Conservation (phyloP, 2,888 invertebrate species). For the Melanchra persicariae region DNA sequence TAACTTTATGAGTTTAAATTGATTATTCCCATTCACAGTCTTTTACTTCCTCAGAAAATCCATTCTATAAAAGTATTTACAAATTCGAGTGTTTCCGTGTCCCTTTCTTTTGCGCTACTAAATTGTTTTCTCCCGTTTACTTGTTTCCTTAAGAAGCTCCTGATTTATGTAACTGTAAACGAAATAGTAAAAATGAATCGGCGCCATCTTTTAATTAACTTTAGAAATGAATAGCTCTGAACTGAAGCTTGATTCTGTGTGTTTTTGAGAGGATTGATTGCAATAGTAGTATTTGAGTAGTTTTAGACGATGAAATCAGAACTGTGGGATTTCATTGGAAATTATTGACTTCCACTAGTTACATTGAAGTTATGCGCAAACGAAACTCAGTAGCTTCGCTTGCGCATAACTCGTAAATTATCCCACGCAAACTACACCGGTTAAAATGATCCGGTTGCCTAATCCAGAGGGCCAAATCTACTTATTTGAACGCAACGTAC, state of each 20-base stretch:
- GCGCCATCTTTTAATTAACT: background rate
- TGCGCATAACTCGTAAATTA: too few relatives aligned
- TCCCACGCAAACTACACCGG: too few relatives aligned
- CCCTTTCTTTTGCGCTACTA: background rate
- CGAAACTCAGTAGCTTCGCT: too few relatives aligned
- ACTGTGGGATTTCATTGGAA: too few relatives aligned
- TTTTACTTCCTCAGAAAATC: background rate
- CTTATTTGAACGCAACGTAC: too few relatives aligned
- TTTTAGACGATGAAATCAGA: background rate
- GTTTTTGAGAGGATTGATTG: slow-evolving; percentile 2
- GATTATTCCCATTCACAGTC: too few relatives aligned
- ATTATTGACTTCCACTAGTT: too few relatives aligned
- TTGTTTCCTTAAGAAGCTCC: background rate
- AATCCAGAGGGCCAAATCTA: too few relatives aligned
- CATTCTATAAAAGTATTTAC: background rate
- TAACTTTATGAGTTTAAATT: too few relatives aligned
- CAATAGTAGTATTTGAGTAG: background rate
- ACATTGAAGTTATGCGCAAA: too few relatives aligned
- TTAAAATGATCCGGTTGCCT: too few relatives aligned
- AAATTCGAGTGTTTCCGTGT: background rate
- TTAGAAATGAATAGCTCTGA: background rate
- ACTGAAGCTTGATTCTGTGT: slow-evolving; percentile 5
- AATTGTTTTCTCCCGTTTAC: background rate
- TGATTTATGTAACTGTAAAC: background rate
- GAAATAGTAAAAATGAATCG: background rate